Percentiles rank a stretch among this genome's conserved stretches.
Evolutionary conservation across 1,140 invertebrate species (phyloP).

Genomic region (Nebria ingens): DNA sequence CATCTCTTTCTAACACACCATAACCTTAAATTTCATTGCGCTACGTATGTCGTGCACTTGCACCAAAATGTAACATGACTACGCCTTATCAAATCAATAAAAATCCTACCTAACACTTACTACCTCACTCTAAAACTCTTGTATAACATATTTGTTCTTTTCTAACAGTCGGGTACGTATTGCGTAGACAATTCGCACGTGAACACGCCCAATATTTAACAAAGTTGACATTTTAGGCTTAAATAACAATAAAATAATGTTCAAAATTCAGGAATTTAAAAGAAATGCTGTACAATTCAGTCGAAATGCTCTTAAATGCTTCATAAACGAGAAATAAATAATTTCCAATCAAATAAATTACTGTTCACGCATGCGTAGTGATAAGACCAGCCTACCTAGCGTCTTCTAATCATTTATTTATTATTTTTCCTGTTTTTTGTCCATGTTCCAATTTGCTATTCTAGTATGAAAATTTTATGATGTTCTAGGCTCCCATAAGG

Average conservation of each 20-base stretch:
- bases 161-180: not conserved
- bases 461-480: too few species aligned
- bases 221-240: too few species aligned
- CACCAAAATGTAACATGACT: not conserved
- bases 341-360: not conserved
- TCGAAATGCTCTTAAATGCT: too few species aligned
- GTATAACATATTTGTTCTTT: not conserved
- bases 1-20: not conserved
- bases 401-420: not conserved
- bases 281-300: too few species aligned
- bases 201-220: not conserved
- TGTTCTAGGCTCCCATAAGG: too few species aligned
- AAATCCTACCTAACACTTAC: not conserved
- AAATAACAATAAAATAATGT: too few species aligned
- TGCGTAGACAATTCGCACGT: not conserved
- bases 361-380: not conserved
- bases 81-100: constrained; percentile 3
- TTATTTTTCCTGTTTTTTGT: too few species aligned
- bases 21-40: not conserved
- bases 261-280: too few species aligned
- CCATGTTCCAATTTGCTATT: too few species aligned
- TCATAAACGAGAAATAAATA: not conserved
- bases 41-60: not conserved
- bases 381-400: not conserved
- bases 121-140: not conserved